Percentiles rank a stretch among this genome's conserved stretches.
phyloP scores from a whole-genome alignment of 2,888 invertebrate species.

The Drosophila algonquin region DNA sequence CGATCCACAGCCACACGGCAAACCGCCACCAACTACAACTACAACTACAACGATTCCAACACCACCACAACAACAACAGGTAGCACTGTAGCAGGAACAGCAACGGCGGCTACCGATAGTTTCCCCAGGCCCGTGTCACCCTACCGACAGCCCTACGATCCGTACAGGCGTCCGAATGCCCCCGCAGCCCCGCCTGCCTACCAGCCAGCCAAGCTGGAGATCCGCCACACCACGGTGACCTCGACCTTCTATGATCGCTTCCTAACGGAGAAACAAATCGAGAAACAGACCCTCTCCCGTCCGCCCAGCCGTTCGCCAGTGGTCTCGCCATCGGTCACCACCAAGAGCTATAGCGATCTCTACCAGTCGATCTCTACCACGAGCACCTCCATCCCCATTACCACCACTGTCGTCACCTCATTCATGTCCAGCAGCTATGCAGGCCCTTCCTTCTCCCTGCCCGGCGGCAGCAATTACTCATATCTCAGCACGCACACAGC shows the following conservation, averaged over 20 bases:
- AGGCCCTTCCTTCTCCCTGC: conserved; percentile 54
- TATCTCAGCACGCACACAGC: conserved; percentile 51
- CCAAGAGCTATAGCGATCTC: conserved; percentile 77
- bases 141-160: conserved; percentile 75
- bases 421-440: conserved; percentile 60
- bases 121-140: conserved; percentile 73
- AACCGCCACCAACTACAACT: conserved; percentile 48
- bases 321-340: conserved; percentile 75
- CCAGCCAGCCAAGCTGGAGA: conserved; percentile 82
- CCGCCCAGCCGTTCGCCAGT: conserved; percentile 79
- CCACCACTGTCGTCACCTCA: conserved; percentile 37
- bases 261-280: conserved; percentile 82
- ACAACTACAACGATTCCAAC: conserved; percentile 34
- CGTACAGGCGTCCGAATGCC: conserved; percentile 65
- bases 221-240: conserved; percentile 84
- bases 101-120: conserved; percentile 47
- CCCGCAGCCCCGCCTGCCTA: conserved; percentile 73
- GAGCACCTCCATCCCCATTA: conserved; percentile 22
- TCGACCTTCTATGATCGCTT: conserved; percentile 84
- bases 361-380: conserved; percentile 29
- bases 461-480: conserved; percentile 67
- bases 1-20: conserved; percentile 59
- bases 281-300: conserved; percentile 77
- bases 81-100: conserved; percentile 38
- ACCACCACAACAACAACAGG: conserved; percentile 38